Evolutionary conservation across 2,113 vertebrate species (phyloP).

Genomic region (Plectropomus leopardus): DNA sequence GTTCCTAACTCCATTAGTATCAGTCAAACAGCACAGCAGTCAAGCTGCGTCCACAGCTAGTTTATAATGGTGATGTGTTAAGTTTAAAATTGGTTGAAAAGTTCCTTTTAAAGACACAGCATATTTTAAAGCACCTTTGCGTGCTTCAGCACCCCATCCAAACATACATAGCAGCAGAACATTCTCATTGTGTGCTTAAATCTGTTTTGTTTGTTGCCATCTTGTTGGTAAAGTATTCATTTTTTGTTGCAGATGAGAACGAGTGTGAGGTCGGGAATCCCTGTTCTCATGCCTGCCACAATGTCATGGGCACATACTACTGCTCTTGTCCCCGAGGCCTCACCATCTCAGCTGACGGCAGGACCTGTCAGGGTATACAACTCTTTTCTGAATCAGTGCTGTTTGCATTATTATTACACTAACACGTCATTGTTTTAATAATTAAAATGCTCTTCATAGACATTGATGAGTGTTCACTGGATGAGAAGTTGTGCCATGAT

Average conservation of each 20-base stretch:
- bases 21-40: not conserved
- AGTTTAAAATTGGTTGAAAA: not conserved
- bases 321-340: constrained; percentile 95
- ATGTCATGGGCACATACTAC: constrained; percentile 92
- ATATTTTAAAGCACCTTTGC: not conserved
- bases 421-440: not conserved
- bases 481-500: constrained; percentile 85
- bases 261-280: constrained; percentile 90
- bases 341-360: constrained; percentile 93
- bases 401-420: not conserved
- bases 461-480: constrained; percentile 92
- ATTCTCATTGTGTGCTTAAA: not conserved
- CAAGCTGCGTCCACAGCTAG: too few species aligned
- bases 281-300: constrained; percentile 95
- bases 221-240: not conserved
- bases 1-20: not conserved
- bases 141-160: too few species aligned
- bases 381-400: not conserved
- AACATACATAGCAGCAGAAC: not conserved
- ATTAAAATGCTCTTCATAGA: constrained; percentile 79
- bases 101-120: not conserved
- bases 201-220: not conserved
- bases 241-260: constrained; percentile 89
- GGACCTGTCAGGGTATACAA: constrained; percentile 91
- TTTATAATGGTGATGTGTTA: not conserved